Conservation (phyloP, 2,113 vertebrate species). For the Cyanoramphus novaezelandiae region DNA sequence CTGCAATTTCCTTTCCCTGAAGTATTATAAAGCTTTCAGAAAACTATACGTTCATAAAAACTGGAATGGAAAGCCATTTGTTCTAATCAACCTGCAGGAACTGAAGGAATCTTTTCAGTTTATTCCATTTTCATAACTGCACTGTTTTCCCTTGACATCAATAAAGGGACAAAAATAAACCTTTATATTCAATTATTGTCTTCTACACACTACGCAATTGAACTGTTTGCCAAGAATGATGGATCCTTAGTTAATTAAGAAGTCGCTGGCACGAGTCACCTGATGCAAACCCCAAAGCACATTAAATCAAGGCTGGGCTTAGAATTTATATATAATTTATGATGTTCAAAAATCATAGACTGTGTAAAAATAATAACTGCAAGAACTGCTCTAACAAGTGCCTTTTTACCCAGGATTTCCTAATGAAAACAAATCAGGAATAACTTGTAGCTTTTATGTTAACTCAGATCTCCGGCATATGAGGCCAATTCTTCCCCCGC, state of each 20-base stretch:
- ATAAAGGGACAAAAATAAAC: constrained; percentile 37
- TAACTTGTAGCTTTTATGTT: not conserved
- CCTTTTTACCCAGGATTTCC: not conserved
- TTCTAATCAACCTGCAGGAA: constrained; percentile 19
- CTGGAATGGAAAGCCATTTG: constrained; percentile 23
- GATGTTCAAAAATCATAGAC: not conserved
- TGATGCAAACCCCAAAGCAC: not conserved
- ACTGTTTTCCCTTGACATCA: constrained; percentile 34
- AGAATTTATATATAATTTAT: not conserved
- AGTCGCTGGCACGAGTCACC: not conserved
- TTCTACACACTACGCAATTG: not conserved
- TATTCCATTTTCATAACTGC: constrained; percentile 25
- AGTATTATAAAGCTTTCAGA: constrained; percentile 19
- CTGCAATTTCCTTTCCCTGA: not conserved
- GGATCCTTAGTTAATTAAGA: constrained; percentile 29
- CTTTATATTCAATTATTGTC: constrained; percentile 43
- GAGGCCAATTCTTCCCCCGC: not conserved
- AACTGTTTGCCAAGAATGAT: not conserved
- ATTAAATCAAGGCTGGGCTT: not conserved
- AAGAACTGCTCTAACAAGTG: not conserved
- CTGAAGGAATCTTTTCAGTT: constrained; percentile 12
- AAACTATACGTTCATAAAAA: constrained; percentile 42
- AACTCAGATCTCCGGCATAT: not conserved
- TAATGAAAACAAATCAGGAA: not conserved
- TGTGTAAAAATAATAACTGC: not conserved